Base-by-base conservation (phyloP, 1,140 invertebrate species). In the Pteromalus puparum region DNA sequence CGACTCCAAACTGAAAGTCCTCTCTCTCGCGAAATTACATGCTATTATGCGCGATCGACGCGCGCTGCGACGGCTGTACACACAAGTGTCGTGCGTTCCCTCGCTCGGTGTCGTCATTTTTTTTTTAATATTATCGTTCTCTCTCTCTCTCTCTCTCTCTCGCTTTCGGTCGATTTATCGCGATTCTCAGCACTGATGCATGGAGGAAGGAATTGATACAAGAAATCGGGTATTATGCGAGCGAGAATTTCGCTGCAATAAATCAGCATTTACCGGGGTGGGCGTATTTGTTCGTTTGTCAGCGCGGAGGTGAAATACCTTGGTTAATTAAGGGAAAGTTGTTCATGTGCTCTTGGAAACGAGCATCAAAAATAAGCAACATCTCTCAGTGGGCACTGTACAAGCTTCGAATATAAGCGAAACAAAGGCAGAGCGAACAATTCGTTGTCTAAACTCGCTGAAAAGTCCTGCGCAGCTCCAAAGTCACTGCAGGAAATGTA, bases 401-500 rank as follows among this genome's bases (percentile, higher is more conserved):
- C 18, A 53, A 53, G 48, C 6, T 34, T 53, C 18, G 18, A 21
- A 18, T 5, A 21, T 6, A 34, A 34, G 4, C 4, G 18, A 7
- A n/a, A 61, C 53, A 61, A 61, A 61, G 53, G 21, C 15, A 68
- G 61, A 79, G 21, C 21, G 61, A 6, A 79, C 67, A 79, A 79
- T 79, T 61, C 67, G 67, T 79, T 79, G 53, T 68, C 77, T 68
- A 79, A 79, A 68, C 21, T 21, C 7, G 61, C 67, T 68, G 24
- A 79, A 79, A 68, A 68, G n/a, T 68, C 77, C 5, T 61, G 6
- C 18, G 5, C 2, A 6, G 38, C 53, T 5, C 15, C 53, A 61
- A 48, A 46, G 67, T 70, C 67, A 42, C 38, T 42, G 48, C 78
- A 46, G 34, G 82, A 83, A 84, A 68, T 21, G 82, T 84, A 87